Evolutionary conservation across 2,888 invertebrate genomes (phyloP).

Genomic region (Dione vanillae): DNA sequence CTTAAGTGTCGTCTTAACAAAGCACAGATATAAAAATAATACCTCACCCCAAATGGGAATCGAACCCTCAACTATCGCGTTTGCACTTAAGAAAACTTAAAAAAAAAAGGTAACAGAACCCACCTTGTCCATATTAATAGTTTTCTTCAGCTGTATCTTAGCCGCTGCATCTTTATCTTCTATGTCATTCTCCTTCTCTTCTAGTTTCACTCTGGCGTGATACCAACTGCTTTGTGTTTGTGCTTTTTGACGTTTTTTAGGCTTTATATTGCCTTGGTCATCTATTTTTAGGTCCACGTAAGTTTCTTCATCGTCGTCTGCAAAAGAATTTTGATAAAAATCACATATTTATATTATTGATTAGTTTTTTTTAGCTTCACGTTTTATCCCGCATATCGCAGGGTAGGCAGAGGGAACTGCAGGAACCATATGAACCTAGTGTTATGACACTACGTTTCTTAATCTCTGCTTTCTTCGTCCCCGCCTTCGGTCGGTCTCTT

Average conservation of each 20-base stretch:
- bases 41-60: background rate
- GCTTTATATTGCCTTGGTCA: conserved; percentile 68
- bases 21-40: background rate
- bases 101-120: conserved; percentile 17
- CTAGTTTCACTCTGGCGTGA: conserved; percentile 66
- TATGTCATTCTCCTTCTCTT: conserved; percentile 45
- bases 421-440: too few relatives aligned
- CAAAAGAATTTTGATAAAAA: conserved; percentile 19
- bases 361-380: too few relatives aligned
- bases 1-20: background rate
- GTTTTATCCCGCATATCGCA: too few relatives aligned
- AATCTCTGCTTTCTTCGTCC: too few relatives aligned
- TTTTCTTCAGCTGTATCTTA: conserved; percentile 73
- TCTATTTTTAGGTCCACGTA: conserved; percentile 77
- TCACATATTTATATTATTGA: too few relatives aligned
- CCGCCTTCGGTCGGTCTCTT: too few relatives aligned
- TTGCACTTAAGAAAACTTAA: too few relatives aligned
- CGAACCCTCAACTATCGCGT: background rate
- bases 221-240: conserved; percentile 61
- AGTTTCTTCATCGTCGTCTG: conserved; percentile 74
- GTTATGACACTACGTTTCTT: too few relatives aligned
- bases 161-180: conserved; percentile 61
- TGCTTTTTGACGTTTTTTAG: conserved; percentile 59
- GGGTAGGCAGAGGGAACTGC: too few relatives aligned
- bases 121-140: conserved; percentile 75